phyloP scores from a whole-genome alignment of 2,888 invertebrate species.

The Sepiola atlantica region DNA sequence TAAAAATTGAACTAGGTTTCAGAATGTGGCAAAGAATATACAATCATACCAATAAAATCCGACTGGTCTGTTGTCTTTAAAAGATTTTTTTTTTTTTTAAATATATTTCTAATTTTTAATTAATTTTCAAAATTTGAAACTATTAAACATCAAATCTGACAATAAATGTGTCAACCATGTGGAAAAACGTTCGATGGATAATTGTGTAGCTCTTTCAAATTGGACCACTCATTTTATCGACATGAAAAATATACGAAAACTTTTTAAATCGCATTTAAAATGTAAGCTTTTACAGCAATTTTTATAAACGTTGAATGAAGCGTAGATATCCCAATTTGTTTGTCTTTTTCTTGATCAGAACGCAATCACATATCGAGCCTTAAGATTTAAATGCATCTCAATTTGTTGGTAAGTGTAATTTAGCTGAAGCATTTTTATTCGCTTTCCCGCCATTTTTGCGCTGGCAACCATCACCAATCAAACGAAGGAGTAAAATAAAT shows the following conservation, averaged over 20 bases:
- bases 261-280: neutral
- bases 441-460: neutral
- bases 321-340: neutral
- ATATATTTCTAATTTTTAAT: neutral
- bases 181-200: neutral
- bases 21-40: too few species aligned
- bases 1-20: too few species aligned
- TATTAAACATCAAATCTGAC: neutral
- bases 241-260: neutral
- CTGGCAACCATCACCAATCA: neutral
- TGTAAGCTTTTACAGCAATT: neutral
- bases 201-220: neutral
- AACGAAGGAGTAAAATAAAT: neutral
- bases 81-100: too few species aligned
- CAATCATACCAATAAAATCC: too few species aligned
- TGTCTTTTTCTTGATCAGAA: neutral
- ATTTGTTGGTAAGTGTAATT: neutral
- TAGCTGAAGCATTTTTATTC: neutral
- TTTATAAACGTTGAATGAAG: neutral
- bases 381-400: neutral
- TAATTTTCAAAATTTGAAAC: neutral
- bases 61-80: too few species aligned
- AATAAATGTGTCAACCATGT: neutral
- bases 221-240: neutral
- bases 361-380: neutral